These are phyloP conservation scores for Lingula anatina DNA, from an alignment of 2,888 invertebrate species.

Conservation along the genomic window DNA sequence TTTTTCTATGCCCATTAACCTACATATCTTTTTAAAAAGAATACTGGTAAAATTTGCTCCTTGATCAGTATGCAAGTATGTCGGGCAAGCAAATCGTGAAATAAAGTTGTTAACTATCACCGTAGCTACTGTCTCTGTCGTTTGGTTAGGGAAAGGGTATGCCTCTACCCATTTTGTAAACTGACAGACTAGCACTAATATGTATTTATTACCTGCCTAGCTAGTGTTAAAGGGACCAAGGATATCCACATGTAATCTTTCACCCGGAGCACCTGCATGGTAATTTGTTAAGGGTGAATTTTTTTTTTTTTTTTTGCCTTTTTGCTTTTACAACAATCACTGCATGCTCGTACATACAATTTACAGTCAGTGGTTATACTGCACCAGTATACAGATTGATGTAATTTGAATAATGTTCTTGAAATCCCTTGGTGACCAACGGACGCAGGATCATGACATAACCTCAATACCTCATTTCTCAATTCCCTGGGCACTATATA, in stretches of 20 bases:
- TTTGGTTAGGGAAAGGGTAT: constrained; percentile 6
- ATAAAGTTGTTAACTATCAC: constrained; percentile 3
- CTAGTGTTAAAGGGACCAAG: constrained; percentile 3
- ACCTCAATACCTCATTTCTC: too few species aligned
- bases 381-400: too few species aligned
- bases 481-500: too few species aligned
- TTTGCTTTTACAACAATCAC: too few species aligned
- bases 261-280: too few species aligned
- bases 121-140: constrained; percentile 5
- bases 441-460: too few species aligned
- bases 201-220: constrained; percentile 4
- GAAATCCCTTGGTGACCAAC: too few species aligned
- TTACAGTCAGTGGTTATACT: too few species aligned
- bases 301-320: not conserved
- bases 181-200: constrained; percentile 4
- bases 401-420: too few species aligned
- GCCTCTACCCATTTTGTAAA: too few species aligned
- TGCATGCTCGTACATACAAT: not conserved
- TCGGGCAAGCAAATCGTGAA: constrained; percentile 10
- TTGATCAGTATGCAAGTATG: constrained; percentile 11
- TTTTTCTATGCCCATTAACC: constrained; percentile 9
- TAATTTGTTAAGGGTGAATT: constrained; percentile 2
- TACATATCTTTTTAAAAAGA: constrained; percentile 8
- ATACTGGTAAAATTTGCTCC: constrained; percentile 9
- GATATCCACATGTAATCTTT: constrained; percentile 7